Base-by-base conservation (phyloP, 2,113 vertebrate genomes). In the Corythaeola cristata region DNA sequence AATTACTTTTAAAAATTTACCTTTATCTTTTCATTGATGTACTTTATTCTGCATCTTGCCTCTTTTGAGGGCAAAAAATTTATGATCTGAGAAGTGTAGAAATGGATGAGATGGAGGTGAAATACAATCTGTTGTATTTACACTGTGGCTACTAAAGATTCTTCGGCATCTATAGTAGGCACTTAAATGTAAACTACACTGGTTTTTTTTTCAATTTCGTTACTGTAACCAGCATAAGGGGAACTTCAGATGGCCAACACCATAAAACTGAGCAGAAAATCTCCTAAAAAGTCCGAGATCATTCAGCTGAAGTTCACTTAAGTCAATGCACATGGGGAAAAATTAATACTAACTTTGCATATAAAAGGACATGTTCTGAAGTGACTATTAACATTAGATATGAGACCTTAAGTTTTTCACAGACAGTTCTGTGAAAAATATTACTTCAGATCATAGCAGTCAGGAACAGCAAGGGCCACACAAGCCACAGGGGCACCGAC, bases 251-350 rank as follows among this genome's bases (percentile, higher is more conserved):
- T 69, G 58, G 27, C 19, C 53, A 74, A n/a, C 26, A 52, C 15
- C 30, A 30, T 33, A 16, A 53, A 85, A 81, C 5, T 8, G 17
- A 90, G 35, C 21, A 90, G 68, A 68, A 93, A 60, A 60, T 26
- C 9, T 76, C 32, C 37, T 12, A n/a, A n/a, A 23, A 71, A 4
- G n/a, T 73, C 59, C 64, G 59, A 87, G 12, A 47, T 50, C 9
- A 12, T 56, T 56, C 64, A 69, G 59, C 49, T 81, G 53, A 49
- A 0, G 0, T 27, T 78, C 0, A 2, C 28, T 64, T 68, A 21
- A 64, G 9, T 22, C 24, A 63, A 55, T 0, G 0, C 22, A 35
- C 2, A 4, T 28, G 4, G 26, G 39, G 16, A 4, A 45, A 91
- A 77, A 82, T 19, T 5, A 44, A 56, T 53, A 11, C 3, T 15